Base-by-base conservation (phyloP, 2,113 vertebrate genomes). In the Ceyx cyanopectus region DNA sequence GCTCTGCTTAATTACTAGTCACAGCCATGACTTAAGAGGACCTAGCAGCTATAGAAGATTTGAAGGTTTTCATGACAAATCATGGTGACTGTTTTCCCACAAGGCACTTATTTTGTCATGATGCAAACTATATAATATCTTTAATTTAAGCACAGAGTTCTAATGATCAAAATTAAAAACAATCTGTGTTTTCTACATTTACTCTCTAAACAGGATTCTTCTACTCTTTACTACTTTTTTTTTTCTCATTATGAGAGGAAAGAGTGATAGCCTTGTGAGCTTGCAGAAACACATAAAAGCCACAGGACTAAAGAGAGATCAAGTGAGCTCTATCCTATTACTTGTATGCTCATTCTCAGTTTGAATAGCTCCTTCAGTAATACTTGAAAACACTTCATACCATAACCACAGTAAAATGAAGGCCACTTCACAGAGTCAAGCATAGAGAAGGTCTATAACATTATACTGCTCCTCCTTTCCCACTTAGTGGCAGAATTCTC, bases 341-440 rank as follows among this genome's bases (percentile, higher is more conserved):
- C 41, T 60, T 29, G 34, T 80, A 14, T 18, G 22, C 75, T 85
- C 79, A 26, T 37, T 90, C 27, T 57, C 84, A 67, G 15, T 76
- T 54, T 90, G 32, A 79, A 87, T 50, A 85, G 85, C 68, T 73
- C 74, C 76, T 94, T 80, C 89, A 91, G 24, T 62, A 82, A 29
- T 54, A 91, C 96, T 97, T 85, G 89, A 95, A 16, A 94, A 29
- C 63, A 46, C 90, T 96, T 81, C 79, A 68, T 7, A 43, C 60
- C 62, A 12, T 19, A 69, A 81, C 22, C 86, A 80, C 72, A 88
- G 65, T 5, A 17, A 76, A 94, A 87, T 12, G 41, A 63, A 56
- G 67, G n/a, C 26, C 93, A 91, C 92, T 96, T 90, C 69, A 96
- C 79, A 45, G 4, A 81, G 91, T 40, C 81, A 91, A 73, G 83